Evolutionary conservation across 2,113 vertebrate species (phyloP).

Genomic region (Semnornis frantzii): DNA sequence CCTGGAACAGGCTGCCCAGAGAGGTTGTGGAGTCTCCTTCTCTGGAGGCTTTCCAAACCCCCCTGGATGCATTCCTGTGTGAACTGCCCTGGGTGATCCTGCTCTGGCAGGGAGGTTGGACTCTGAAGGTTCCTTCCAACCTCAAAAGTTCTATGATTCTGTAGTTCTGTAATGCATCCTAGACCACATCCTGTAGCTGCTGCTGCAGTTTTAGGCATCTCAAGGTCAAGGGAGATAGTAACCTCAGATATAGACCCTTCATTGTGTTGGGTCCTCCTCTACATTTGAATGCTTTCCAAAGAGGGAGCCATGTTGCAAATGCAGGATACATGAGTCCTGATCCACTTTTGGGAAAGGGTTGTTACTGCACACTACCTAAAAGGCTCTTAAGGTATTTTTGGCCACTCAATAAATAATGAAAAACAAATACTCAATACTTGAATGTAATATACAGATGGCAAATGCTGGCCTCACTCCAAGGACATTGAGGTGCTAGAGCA

Average conservation of each 20-base stretch:
- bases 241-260: background rate
- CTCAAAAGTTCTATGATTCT: no score
- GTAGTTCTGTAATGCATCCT: no score
- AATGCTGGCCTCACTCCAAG: no score
- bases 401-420: background rate
- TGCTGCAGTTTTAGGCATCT: background rate
- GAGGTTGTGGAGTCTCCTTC: no score
- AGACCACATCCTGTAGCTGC: background rate
- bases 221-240: background rate
- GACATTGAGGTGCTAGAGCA: no score
- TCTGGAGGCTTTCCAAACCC: no score
- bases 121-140: no score
- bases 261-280: background rate
- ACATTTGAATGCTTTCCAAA: rapidly evolving
- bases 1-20: no score
- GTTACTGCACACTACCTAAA: background rate
- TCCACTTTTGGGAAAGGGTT: background rate
- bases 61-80: no score
- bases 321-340: background rate
- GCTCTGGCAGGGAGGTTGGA: no score
- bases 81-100: no score
- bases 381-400: background rate
- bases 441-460: background rate
- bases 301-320: background rate
- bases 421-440: background rate